phyloP scores from a whole-genome alignment of 2,113 vertebrate species.

The Agelaius tricolor region DNA sequence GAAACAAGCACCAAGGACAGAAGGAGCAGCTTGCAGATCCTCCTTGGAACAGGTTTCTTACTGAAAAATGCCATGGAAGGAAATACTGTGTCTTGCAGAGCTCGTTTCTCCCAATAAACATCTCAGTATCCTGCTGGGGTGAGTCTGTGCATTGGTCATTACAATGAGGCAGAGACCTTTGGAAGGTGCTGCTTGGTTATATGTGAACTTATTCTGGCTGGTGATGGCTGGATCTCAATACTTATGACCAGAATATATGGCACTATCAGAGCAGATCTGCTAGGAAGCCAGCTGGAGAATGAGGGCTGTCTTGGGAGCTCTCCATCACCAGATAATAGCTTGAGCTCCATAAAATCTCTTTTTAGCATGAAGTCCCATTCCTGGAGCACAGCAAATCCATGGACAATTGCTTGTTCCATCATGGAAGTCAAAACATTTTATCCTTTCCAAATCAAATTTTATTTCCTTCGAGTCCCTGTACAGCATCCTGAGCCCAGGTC shows the following conservation, averaged over 20 bases:
- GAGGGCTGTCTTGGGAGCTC: slow-evolving; percentile 43
- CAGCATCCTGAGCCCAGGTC: slow-evolving; percentile 1
- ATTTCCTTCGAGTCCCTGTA: slow-evolving; percentile 11
- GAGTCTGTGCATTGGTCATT: rapidly evolving
- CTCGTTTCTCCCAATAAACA: not conserved
- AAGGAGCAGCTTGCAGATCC: not conserved
- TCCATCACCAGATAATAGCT: slow-evolving; percentile 57
- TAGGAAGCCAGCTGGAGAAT: slow-evolving; percentile 53
- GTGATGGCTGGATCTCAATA: slow-evolving; percentile 18
- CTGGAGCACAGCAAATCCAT: slow-evolving; percentile 58
- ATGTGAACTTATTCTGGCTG: not conserved
- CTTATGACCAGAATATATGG: slow-evolving; percentile 36
- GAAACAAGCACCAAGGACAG: not conserved
- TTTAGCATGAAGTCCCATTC: slow-evolving; percentile 59
- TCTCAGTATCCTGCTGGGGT: not conserved
- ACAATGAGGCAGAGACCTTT: not conserved
- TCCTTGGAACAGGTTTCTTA: not conserved
- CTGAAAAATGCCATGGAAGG: not conserved
- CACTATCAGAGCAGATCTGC: slow-evolving; percentile 19
- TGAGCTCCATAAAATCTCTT: slow-evolving; percentile 46
- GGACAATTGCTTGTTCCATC: slow-evolving; percentile 56
- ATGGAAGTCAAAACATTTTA: slow-evolving; percentile 63
- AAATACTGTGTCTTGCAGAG: not conserved
- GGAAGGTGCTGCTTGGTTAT: not conserved
- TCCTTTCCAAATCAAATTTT: slow-evolving; percentile 49